phyloP scores from a whole-genome alignment of 92 coral and sea anemone genomes.

The Porites rus region DNA sequence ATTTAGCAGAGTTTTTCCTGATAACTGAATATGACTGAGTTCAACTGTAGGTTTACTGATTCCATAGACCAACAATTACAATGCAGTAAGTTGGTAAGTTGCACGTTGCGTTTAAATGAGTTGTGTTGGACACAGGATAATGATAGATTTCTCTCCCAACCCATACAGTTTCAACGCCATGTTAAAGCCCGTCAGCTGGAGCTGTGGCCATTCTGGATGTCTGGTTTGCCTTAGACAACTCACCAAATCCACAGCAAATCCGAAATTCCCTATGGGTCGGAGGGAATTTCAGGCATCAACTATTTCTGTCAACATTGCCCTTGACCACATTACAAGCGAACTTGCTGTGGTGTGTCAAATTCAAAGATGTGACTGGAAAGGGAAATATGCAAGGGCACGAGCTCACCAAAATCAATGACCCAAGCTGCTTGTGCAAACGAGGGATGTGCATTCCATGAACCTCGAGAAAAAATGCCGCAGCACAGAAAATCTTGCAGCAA shows the following conservation, averaged over 20 bases:
- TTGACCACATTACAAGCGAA: no score
- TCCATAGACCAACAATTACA: neutral
- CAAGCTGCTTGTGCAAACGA: neutral
- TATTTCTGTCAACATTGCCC: neutral
- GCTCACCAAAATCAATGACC: neutral
- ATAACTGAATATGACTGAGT: neutral
- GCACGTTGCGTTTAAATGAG: neutral
- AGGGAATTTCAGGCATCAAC: neutral
- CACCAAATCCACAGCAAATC: neutral
- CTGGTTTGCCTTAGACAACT: neutral
- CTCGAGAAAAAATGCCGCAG: neutral
- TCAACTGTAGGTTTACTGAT: conserved; percentile 2
- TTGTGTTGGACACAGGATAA: neutral
- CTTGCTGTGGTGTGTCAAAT: neutral
- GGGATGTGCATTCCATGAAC: neutral
- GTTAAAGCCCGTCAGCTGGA: neutral
- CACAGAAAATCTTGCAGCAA: neutral
- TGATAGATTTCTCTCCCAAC: neutral
- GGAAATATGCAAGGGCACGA: no score
- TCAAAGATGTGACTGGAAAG: neutral
- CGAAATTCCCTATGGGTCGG: neutral
- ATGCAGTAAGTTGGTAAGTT: neutral
- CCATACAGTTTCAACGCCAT: neutral
- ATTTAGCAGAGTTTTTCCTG: no score
- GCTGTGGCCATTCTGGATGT: conserved; percentile 6